phyloP scores from a whole-genome alignment of 1,140 invertebrate species.

The Drosophila mauritiana region DNA sequence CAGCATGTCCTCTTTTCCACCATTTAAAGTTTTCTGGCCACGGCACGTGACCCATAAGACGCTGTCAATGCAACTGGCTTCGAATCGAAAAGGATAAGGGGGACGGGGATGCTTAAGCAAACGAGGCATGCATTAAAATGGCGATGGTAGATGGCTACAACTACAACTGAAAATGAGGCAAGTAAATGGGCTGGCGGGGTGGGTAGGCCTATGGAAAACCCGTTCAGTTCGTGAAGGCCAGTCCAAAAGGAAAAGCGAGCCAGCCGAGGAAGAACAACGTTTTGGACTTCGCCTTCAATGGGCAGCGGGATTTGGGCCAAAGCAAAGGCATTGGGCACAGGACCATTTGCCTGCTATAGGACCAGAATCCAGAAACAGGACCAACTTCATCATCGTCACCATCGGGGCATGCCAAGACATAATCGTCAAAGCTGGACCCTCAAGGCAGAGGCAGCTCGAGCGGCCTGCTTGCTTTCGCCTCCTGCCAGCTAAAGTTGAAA shows the following conservation, averaged over 20 bases:
- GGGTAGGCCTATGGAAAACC: slow-evolving; percentile 43
- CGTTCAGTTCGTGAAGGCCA: slow-evolving; percentile 45
- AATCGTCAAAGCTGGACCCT: slow-evolving; percentile 59
- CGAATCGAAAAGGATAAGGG: slow-evolving; percentile 2
- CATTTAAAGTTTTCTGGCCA: slow-evolving; percentile 54
- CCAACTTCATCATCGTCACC: slow-evolving; percentile 53
- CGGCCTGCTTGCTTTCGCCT: slow-evolving; percentile 15
- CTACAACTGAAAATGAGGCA: slow-evolving; percentile 73
- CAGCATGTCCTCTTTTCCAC: slow-evolving; percentile 22
- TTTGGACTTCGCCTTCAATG: slow-evolving; percentile 25
- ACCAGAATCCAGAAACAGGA: slow-evolving; percentile 21
- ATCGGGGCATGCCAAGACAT: slow-evolving; percentile 54
- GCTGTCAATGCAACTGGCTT: slow-evolving; percentile 48
- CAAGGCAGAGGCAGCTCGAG: slow-evolving; percentile 45
- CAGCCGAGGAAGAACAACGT: slow-evolving; percentile 23
- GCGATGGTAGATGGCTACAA: slow-evolving; percentile 31
- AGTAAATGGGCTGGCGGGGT: slow-evolving; percentile 52
- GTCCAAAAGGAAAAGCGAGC: slow-evolving; percentile 18
- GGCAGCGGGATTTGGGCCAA: slow-evolving; percentile 64
- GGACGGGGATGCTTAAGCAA: slow-evolving; percentile 38
- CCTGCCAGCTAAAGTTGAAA: slow-evolving; percentile 71
- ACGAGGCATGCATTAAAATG: slow-evolving; percentile 64
- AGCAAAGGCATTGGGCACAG: slow-evolving; percentile 62
- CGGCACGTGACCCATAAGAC: slow-evolving; percentile 13
- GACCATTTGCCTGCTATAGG: slow-evolving; percentile 7